Base-by-base conservation (phyloP, 2,113 vertebrate genomes). In the Tychaedon coryphoeus region DNA sequence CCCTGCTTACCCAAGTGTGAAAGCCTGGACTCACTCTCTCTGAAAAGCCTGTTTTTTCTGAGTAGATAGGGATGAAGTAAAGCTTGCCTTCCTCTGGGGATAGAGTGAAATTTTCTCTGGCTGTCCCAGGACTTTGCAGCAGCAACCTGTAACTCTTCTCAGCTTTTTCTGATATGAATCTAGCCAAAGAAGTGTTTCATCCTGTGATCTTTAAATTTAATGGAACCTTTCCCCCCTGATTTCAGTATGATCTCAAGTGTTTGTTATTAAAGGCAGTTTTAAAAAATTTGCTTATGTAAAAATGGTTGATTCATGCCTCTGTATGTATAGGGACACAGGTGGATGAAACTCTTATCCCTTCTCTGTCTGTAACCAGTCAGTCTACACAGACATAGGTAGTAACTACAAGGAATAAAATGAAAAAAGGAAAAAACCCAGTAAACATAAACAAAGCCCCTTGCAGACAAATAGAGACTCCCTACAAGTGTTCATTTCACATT, bases 171-270 rank as follows among this genome's bases (percentile, higher is more conserved):
- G 8, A 31, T 56, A 50, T 45, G 9, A 61, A 4, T 61, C 36
- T 33, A 33, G 54, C 15, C 43, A 77, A 85, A 73, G 19, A 50
- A 81, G 86, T 89, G 3, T 4, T 42, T 65, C 54, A 45, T 78
- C 10, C 19, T 11, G 17, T 42, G 29, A 34, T 38, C 10, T 65
- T 53, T 57, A 58, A 48, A 19, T 12, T 64, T 74, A 47, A 48
- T 67, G 24, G 26, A 54, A 19, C 6, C 19, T 43, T 16, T 4
- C 0, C 5, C 19, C 11, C 5, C 9, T 1, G 5, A 25, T 87
- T 79, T 67, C 48, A 45, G 19, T 48, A 47, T 17, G 36, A 65
- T 69, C 24, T 62, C 10, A 50, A 65, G 26, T 31, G 9, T n/a
- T 80, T 36, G 8, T 65, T 75, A 60, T 28, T 11, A 71, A 74